A percentile compares a stretch with the other conserved stretches of the same genome.
phyloP scores from a whole-genome alignment of 1,140 invertebrate genomes.

The Thaumatotibia leucotreta region DNA sequence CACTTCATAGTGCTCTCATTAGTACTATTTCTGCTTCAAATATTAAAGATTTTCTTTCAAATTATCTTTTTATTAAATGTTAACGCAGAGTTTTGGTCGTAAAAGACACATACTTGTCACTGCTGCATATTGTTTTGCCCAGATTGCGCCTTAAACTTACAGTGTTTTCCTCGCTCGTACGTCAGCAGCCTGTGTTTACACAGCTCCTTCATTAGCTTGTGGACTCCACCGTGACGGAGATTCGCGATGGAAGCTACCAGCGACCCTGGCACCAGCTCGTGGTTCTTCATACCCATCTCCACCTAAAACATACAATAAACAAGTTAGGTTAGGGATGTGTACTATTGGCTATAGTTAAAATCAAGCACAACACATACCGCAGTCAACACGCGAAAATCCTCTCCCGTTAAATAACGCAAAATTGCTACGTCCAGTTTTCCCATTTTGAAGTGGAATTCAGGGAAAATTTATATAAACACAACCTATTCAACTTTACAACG shows the following conservation, averaged over 20 bases:
- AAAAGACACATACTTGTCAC: too few relatives aligned
- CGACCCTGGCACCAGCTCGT: conserved; percentile 94
- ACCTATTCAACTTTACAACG: neutral
- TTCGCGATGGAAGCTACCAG: conserved; percentile 96
- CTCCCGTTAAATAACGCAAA: conserved; percentile 90
- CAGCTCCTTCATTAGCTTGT: conserved; percentile 93
- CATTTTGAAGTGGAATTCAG: conserved; percentile 79
- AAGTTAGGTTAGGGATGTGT: conserved; percentile 14
- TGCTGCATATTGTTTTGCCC: too few relatives aligned
- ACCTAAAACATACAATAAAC: conserved; percentile 80
- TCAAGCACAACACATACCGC: conserved; percentile 81
- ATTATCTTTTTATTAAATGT: too few relatives aligned
- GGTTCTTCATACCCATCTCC: conserved; percentile 99
- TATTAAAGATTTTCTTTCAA: too few relatives aligned
- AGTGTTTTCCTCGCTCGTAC: conserved; percentile 96
- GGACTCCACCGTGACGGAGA: conserved; percentile 93
- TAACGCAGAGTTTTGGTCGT: too few relatives aligned
- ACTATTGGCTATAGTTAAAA: conserved; percentile 9
- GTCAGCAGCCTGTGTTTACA: conserved; percentile 92
- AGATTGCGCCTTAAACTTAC: conserved; percentile 77
- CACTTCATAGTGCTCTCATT: too few relatives aligned
- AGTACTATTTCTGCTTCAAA: too few relatives aligned
- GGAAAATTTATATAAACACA: neutral
- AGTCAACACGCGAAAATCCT: conserved; percentile 96
- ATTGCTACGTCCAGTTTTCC: conserved; percentile 95